These are phyloP conservation scores for Pseudanteris insignis DNA, from an alignment of 2,888 invertebrate species.

Conservation along the genomic window DNA sequence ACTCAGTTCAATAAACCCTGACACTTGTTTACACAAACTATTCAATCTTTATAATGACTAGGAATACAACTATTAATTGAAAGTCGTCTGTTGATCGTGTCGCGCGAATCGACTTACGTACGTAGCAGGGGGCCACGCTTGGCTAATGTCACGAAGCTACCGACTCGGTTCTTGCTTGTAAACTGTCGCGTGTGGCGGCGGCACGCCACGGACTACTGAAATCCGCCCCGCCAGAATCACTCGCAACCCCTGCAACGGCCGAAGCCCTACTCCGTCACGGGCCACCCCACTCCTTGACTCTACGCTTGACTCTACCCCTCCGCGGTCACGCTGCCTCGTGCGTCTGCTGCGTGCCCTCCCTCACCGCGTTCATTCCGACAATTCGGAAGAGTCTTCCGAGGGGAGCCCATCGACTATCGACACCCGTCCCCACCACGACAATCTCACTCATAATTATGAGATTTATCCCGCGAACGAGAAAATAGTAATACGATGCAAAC, in stretches of 20 bases:
- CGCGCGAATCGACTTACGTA: conserved; percentile 15
- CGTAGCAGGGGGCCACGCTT: neutral
- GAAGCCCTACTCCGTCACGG: conserved; percentile 21
- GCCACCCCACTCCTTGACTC: conserved; percentile 1
- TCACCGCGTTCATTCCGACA: too few species aligned
- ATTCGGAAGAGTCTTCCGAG: conserved; percentile 52
- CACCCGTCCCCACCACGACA: conserved; percentile 27
- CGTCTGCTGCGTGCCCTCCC: conserved; percentile 10
- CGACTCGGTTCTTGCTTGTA: conserved; percentile 60
- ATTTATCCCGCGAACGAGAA: conserved; percentile 50
- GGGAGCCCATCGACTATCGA: conserved; percentile 8
- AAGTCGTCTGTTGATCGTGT: neutral
- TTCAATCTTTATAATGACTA: too few species aligned
- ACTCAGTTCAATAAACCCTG: too few species aligned
- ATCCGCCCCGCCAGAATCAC: conserved; percentile 45
- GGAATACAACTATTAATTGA: too few species aligned
- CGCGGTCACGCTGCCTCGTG: conserved; percentile 4
- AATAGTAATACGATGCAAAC: conserved; percentile 50
- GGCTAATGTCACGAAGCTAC: conserved; percentile 51
- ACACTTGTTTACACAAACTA: too few species aligned
- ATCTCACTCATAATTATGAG: conserved; percentile 31
- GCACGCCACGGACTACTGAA: conserved; percentile 59
- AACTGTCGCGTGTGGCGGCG: conserved; percentile 65
- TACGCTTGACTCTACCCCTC: conserved; percentile 34
- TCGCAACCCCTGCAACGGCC: conserved; percentile 12